Base-by-base conservation (phyloP, 1,140 invertebrate genomes). In the Drosophila truncata region DNA sequence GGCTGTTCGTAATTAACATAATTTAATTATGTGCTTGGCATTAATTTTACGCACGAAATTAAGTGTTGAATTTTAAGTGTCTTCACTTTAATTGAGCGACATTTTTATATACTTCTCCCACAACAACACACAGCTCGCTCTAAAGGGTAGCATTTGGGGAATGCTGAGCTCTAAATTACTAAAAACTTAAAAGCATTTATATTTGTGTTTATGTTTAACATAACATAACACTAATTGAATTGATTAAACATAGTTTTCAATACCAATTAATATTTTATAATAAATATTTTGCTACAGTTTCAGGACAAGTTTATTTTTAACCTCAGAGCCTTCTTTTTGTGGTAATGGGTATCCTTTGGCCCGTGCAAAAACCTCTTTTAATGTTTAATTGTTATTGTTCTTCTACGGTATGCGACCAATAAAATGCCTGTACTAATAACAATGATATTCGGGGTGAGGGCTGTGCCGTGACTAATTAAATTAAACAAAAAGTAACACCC, bases 21-120 rank as follows among this genome's bases (percentile, higher is more conserved):
- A 90, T 90, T 90, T 90, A 90, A 90, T 90, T 90, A 91, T 84
- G 85, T 90, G 85, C 86, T 90, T 73, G 86, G 86, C 87, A 90
- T 90, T 90, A 85, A 90, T 90, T 90, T 90, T 90, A 90, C 85
- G 86, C 85, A 90, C 85, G 82, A 84, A 90, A 85, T 90, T 85
- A 90, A 90, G 86, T 90, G 85, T 90, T 90, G 85, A 90, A 82
- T 90, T 90, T 90, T 90, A 90, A 90, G 85, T 90, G 85, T 90
- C 73, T 88, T 72, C 85, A 90, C 82, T 88, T 88, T 88, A 88
- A 88, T 88, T 88, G 85, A 88, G 84, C 85, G 78, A 90, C 84
- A 88, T 84, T 84, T 88, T 88, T 88, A 72, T 58, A 57, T 44
- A 58, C 64, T 78, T 23, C 65, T 16, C 47, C 27, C 39, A 55